These are phyloP conservation scores for Proisotoma minuta DNA, from an alignment of 2,888 invertebrate species.

Conservation along the genomic window DNA sequence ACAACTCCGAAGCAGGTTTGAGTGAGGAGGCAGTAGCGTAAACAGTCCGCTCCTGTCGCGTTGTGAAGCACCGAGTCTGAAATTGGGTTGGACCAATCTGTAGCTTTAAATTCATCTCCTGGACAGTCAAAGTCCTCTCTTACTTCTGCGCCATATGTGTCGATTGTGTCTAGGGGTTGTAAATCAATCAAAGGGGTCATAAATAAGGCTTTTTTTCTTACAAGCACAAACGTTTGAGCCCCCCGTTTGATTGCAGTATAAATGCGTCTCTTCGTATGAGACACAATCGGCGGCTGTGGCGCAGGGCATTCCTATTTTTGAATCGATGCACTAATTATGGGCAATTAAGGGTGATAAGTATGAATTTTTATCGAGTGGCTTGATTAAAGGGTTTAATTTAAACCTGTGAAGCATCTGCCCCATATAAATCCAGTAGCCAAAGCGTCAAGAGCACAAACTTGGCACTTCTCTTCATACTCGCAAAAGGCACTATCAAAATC, in stretches of 20 bases:
- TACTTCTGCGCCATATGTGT: conserved; percentile 32
- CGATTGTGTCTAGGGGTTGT: conserved; percentile 29
- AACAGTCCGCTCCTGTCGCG: conserved; percentile 33
- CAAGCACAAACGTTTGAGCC: conserved; percentile 33
- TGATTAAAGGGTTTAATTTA: no score
- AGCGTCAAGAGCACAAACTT: no score
- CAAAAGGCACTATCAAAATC: no score
- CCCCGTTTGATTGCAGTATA: conserved; percentile 36
- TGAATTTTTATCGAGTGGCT: no score
- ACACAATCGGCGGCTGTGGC: conserved; percentile 23
- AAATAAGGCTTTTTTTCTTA: conserved; percentile 17
- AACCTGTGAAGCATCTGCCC: no score
- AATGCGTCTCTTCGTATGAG: conserved; percentile 28
- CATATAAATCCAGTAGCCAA: no score
- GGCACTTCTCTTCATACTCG: no score
- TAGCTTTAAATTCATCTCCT: conserved; percentile 36
- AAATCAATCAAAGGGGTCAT: conserved; percentile 9
- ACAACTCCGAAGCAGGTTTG: conserved; percentile 38
- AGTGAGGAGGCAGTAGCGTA: conserved; percentile 33
- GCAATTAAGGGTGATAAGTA: no score
- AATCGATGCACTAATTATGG: conserved; percentile 31
- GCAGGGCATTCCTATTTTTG: conserved; percentile 33
- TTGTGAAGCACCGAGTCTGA: conserved; percentile 23
- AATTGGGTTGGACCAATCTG: conserved; percentile 39
- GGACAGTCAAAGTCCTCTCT: conserved; percentile 36